These are phyloP conservation scores for Dromas ardeola DNA, from an alignment of 2,113 vertebrate genomes.

Conservation along the genomic window DNA sequence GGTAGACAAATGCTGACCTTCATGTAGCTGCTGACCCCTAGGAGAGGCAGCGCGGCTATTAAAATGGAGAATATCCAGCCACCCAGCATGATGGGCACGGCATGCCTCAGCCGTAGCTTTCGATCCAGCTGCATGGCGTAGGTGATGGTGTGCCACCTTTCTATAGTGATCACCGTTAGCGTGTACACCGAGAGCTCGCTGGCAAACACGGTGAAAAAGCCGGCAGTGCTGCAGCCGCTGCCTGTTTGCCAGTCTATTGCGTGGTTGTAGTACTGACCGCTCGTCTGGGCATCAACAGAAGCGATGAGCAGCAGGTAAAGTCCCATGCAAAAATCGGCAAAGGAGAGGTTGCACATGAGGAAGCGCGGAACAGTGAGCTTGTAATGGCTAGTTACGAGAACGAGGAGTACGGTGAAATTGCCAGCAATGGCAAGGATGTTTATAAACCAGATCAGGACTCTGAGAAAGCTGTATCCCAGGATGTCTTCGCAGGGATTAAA, in stretches of 20 bases:
- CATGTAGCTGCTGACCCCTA: conserved; percentile 90
- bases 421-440: conserved; percentile 81
- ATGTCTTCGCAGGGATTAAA: conserved; percentile 95
- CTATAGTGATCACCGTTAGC: conserved; percentile 86
- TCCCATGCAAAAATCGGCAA: conserved; percentile 92
- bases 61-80: conserved; percentile 87
- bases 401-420: conserved; percentile 84
- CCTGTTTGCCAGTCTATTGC: conserved; percentile 93
- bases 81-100: conserved; percentile 80
- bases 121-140: conserved; percentile 88
- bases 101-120: conserved; percentile 82
- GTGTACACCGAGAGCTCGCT: conserved; percentile 93
- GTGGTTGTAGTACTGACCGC: conserved; percentile 89
- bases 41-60: conserved; percentile 84
- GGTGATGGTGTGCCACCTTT: conserved; percentile 92
- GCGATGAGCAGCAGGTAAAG: conserved; percentile 92
- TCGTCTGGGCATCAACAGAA: conserved; percentile 82
- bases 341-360: conserved; percentile 92
- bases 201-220: conserved; percentile 91
- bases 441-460: conserved; percentile 89
- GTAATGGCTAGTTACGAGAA: conserved; percentile 83
- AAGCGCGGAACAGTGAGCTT: conserved; percentile 89
- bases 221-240: conserved; percentile 80
- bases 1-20: conserved; percentile 95
- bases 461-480: conserved; percentile 86